Percentiles rank a stretch among this genome's conserved stretches.
Evolutionary conservation across 2,113 vertebrate species (phyloP).

Genomic region (Eubucco bourcierii): DNA sequence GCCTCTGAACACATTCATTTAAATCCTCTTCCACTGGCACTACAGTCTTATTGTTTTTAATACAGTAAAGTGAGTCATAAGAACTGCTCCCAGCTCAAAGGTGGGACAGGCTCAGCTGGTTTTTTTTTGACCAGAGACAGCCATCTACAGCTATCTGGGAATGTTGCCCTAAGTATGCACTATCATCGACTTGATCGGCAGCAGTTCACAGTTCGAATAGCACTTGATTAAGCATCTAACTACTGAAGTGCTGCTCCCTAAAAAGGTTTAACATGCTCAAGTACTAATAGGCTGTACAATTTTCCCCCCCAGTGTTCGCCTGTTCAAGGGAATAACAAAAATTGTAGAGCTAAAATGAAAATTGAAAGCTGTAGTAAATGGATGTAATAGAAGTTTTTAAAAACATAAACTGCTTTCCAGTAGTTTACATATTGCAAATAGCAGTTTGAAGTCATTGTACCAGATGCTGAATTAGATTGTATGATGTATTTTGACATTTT

Average conservation of each 20-base stretch:
- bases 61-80: not conserved
- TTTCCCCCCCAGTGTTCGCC: not conserved
- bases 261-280: not conserved
- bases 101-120: not conserved
- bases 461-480: not conserved
- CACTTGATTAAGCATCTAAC: not conserved
- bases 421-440: not conserved
- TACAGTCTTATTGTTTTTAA: not conserved
- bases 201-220: not conserved
- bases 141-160: not conserved
- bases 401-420: not conserved
- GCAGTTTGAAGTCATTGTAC: not conserved
- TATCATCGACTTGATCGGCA: not conserved
- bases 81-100: not conserved
- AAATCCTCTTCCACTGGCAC: not conserved
- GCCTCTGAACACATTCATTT: not conserved
- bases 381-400: not conserved
- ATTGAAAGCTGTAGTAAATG: not conserved
- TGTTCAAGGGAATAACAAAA: not conserved
- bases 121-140: not conserved
- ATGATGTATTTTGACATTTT: not conserved
- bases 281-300: not conserved
- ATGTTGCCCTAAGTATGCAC: not conserved
- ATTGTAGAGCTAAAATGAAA: not conserved
- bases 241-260: not conserved